Evolutionary conservation across 1,140 invertebrate species (phyloP), one percentile per base, ranked within the genome.

Genomic region (Ganaspis sp.): DNA sequence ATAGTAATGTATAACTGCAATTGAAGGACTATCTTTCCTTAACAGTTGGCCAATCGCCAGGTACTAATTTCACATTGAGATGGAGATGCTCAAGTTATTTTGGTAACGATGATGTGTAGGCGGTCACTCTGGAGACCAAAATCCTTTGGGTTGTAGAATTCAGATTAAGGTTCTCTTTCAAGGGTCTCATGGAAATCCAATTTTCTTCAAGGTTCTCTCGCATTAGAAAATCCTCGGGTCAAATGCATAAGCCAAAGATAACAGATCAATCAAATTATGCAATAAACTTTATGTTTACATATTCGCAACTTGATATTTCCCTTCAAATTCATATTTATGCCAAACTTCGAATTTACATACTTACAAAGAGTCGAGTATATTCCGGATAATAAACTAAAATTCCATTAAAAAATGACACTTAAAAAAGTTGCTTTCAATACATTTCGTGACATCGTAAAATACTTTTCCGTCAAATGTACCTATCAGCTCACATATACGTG

Each of bases 41-140:
- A 64, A 64, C 23, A 29, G 58, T 64, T 64, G 58, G 12, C 23
- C 23, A 64, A 15, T 26, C 9, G 23, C 23, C 54, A 64, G 12
- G 21, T 64, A 64, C 26, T 29, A 64, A 64, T 29, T 64, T 64
- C 23, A 11, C 58, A 64, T 64, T 64, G 58, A 64, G 58, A 64
- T 19, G n/a, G 54, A 29, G 11, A 64, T 64, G 23, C 26, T 34
- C 4, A 34, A 64, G 58, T 64, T 64, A 64, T 64, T 29, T 64
- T 29, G 23, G 54, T 64, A 64, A 64, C 23, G 58, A 64, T 34
- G 58, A 64, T 23, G 53, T 23, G 19, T 23, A 26, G 11, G 21
- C 53, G 21, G 11, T 58, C 21, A 58, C n/a, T 54, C 53, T 54
- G 49, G 19, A 54, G n/a, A 19, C 49, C 45, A 49, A 49, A 53